Base-by-base conservation (phyloP, 1,140 invertebrate genomes). In the Theocolax elegans region DNA sequence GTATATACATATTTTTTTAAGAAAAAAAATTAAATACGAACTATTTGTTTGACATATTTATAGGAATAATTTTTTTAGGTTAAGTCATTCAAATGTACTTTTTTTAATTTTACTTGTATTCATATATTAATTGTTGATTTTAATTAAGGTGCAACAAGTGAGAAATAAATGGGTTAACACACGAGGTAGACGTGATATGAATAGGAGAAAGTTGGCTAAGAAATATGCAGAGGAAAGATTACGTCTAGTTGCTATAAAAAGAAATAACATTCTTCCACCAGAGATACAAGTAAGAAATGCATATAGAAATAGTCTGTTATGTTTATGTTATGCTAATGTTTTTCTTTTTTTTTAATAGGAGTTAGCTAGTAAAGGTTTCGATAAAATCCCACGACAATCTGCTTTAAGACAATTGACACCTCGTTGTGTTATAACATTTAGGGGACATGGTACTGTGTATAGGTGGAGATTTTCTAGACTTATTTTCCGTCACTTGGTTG, bases 401-500 rank as follows among this genome's bases (percentile, higher is more conserved):
- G 88, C 87, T 44, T 79, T 89, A 38, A 79, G 89, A 1, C 88
- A 92, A 70, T 86, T 93, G 8, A 89, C 88, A 25, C 85, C 88
- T 23, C 89, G 96, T 76, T 97, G 95, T 85, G 90, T 91, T 23
- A 76, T 98, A 27, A 97, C 96, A 56, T 93, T 89, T 46, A 89
- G 94, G 77, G 89, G 91, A 1, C 82, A 93, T 74, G 95, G 94
- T 72, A 88, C 90, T 70, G 89, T 96, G 0, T 74, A 83, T 17
- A 88, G 90, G 71, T 97, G 92, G 90, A 89, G 94, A 75, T 76
- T 97, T 40, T 97, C 95, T 79, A 88, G 96, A 80, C 94, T 97
- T 75, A 89, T 95, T 25, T 98, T 93, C 86, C 89, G 96, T 72
- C 88, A 95, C 79, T 83, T 97, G 59, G 94, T 93, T 1, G 96